A percentile compares a stretch with the other conserved stretches of the same genome.
Evolutionary conservation across 2,797 vertebrate genomes (phyloP).

Genomic region (Erethizon dorsatum): DNA sequence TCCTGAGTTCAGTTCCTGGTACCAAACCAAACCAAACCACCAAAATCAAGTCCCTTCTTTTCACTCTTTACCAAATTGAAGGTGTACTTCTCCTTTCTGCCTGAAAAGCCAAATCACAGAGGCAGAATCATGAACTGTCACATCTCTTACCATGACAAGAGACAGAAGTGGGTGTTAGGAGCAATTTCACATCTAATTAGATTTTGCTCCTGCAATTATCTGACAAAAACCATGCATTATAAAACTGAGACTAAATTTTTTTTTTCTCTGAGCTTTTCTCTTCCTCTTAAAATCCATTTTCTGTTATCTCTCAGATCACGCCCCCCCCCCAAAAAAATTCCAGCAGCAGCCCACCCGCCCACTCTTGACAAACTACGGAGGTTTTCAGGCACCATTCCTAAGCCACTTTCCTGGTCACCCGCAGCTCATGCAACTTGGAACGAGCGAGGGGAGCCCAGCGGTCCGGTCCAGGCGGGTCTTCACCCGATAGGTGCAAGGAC

Average conservation of each 20-base stretch:
- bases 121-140: background rate
- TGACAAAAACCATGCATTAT: background rate
- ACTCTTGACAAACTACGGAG: background rate
- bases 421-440: background rate
- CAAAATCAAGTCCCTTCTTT: background rate
- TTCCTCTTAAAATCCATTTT: conserved; percentile 36
- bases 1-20: too few relatives aligned
- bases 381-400: background rate
- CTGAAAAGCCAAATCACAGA: background rate
- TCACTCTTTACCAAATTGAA: background rate
- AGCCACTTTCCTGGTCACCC: background rate
- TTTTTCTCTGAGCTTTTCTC: background rate
- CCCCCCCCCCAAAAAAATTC: background rate
- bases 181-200: background rate
- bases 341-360: background rate
- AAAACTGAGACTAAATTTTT: background rate
- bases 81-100: background rate
- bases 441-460: background rate
- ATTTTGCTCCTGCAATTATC: conserved; percentile 62
- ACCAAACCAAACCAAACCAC: too few relatives aligned
- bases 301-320: background rate
- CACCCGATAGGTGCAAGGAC: background rate
- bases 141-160: background rate
- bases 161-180: background rate
- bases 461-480: background rate